phyloP scores from a whole-genome alignment of 2,797 vertebrate species.

The Gallinago stenura region DNA sequence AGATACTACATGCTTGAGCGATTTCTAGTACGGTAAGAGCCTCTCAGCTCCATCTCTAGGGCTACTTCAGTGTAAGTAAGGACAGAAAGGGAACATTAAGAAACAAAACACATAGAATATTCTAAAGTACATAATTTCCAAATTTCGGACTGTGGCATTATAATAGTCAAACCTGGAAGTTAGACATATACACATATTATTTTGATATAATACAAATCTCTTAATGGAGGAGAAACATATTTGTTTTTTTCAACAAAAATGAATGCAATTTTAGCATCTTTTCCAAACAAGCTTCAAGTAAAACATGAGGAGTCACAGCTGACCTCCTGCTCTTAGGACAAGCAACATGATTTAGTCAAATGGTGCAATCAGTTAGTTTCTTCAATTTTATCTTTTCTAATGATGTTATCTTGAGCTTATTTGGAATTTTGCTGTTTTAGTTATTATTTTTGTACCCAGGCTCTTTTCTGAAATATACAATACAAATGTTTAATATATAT shows the following conservation, averaged over 20 bases:
- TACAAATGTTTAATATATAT: not conserved
- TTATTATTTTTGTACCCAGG: not conserved
- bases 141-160: not conserved
- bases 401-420: not conserved
- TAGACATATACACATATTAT: not conserved
- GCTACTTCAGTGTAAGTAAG: not conserved
- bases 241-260: not conserved
- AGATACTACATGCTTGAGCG: fast-evolving
- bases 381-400: not conserved
- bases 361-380: not conserved
- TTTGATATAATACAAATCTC: not conserved
- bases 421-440: not conserved
- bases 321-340: not conserved
- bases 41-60: not conserved
- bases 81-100: not conserved
- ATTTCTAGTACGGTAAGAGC: not conserved
- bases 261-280: not conserved
- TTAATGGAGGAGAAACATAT: not conserved
- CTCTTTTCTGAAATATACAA: not conserved
- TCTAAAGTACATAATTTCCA: not conserved
- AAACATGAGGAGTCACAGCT: not conserved
- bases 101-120: not conserved
- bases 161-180: not conserved
- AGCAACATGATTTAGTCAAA: not conserved
- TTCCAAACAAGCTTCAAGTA: not conserved